Base-by-base conservation (phyloP, 1,140 invertebrate species). In the Triops cancriformis region DNA sequence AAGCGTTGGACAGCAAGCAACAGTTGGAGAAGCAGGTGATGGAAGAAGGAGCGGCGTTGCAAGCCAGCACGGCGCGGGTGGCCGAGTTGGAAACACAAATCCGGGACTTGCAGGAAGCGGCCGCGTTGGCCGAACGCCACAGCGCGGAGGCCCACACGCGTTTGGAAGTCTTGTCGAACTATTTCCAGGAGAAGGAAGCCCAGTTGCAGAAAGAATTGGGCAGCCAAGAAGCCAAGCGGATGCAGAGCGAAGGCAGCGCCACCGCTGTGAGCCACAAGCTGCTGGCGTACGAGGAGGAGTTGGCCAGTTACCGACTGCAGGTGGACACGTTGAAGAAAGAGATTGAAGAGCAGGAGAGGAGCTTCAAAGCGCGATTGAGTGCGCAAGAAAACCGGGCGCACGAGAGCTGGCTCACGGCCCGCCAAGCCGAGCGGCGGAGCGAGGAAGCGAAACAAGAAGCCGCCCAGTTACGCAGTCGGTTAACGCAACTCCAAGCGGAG, bases 181-280 rank as follows among this genome's bases (percentile, higher is more conserved):
- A 95, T 83, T 96, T 96, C 85, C 92, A 94, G 82, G 93, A 95
- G 80, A 92, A 93, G 82, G 94, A 96, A 85, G 87, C 89, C 26
- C 90, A 95, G 84, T 85, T 94, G 28, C 90, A 94, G 83, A 94
- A 93, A 93, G 91, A 94, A 85, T 84, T 94, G 12, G 90, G 87
- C 81, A 87, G 91, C 80, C 93, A 96, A 83, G 93, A 95, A 85
- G 88, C 92, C 18, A 84, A 93, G 77, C 94, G 91, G 89, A 85
- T 93, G 72, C 91, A 93, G 82, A 93, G 94, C 82, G 91, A 94
- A 84, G 92, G 92, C 27, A 92, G 94, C 85, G 92, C 91, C 79
- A 87, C 89, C 64, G 91, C 91, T 37, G 92, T 92, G 0, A 89
- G 91, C 73, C 91, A 94, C 85, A 90, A 90, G 83, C 89, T 93